Evolutionary conservation across 2,888 invertebrate genomes (phyloP).

Genomic region (Arge pagana): DNA sequence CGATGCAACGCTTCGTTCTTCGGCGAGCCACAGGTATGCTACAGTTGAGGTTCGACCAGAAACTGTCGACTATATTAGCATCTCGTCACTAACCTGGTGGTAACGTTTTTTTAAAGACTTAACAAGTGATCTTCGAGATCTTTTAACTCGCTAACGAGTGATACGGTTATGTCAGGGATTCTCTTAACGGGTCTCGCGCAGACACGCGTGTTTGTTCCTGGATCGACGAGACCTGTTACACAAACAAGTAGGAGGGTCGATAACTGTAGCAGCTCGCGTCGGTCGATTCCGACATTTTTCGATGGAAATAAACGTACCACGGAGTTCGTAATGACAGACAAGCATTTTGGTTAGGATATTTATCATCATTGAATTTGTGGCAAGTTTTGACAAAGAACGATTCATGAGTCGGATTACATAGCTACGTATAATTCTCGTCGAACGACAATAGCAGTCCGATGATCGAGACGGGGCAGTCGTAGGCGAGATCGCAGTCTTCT

Average conservation of each 20-base stretch:
- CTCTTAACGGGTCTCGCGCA: conserved; percentile 4
- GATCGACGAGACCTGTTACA: background rate
- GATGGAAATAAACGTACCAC: too few relatives aligned
- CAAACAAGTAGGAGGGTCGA: background rate
- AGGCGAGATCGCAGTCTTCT: conserved; percentile 41
- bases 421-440: conserved; percentile 26
- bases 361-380: too few relatives aligned
- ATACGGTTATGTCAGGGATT: conserved; percentile 10
- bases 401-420: too few relatives aligned
- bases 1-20: conserved; percentile 12
- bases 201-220: background rate
- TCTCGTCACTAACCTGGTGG: conserved; percentile 8
- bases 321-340: too few relatives aligned
- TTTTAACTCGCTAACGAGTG: conserved; percentile 7
- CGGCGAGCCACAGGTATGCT: conserved; percentile 10
- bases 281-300: too few relatives aligned
- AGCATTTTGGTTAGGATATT: too few relatives aligned
- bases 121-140: conserved; percentile 8
- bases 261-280: too few relatives aligned
- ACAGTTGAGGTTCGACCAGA: conserved; percentile 12
- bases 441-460: conserved; percentile 42
- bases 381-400: too few relatives aligned
- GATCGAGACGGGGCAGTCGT: conserved; percentile 52
- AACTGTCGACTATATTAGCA: conserved; percentile 14
- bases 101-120: conserved; percentile 12